Evolutionary conservation across 2,113 vertebrate species (phyloP).

Genomic region (Ciconia maguari): DNA sequence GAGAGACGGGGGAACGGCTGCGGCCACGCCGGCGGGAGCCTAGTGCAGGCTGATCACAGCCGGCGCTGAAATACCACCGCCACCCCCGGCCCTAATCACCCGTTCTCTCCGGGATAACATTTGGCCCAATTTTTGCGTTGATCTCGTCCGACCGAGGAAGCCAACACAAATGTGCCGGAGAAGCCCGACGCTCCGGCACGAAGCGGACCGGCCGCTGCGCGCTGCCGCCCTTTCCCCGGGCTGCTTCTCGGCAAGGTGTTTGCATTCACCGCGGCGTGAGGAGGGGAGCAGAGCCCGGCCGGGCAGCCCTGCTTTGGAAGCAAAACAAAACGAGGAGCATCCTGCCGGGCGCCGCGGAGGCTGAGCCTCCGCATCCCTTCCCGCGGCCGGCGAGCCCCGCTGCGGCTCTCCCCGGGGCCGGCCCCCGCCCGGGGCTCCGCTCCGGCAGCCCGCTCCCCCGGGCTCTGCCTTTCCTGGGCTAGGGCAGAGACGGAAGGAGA

Average conservation of each 20-base stretch:
- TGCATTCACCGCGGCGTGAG: not conserved
- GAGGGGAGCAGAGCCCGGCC: not conserved
- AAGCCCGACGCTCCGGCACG: not conserved
- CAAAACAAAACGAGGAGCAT: not conserved
- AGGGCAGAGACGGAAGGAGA: too few species aligned
- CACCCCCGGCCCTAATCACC: not conserved
- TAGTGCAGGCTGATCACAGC: not conserved
- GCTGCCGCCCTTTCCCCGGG: not conserved
- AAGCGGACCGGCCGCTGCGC: not conserved
- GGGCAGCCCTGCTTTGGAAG: not conserved
- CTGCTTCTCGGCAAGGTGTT: not conserved
- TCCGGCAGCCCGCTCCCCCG: not conserved
- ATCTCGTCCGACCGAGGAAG: not conserved
- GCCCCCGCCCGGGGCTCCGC: not conserved
- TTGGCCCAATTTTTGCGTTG: not conserved
- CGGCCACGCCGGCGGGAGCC: not conserved
- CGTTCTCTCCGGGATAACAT: not conserved
- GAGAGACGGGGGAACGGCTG: not conserved
- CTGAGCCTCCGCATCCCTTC: not conserved
- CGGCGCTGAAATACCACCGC: not conserved
- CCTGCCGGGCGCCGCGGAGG: not conserved
- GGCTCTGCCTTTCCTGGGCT: not conserved
- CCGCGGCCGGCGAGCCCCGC: not conserved
- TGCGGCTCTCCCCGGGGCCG: not conserved
- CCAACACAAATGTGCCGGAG: not conserved